These are phyloP conservation scores for Andrena praecox DNA, from an alignment of 2,888 invertebrate species.

Conservation along the genomic window DNA sequence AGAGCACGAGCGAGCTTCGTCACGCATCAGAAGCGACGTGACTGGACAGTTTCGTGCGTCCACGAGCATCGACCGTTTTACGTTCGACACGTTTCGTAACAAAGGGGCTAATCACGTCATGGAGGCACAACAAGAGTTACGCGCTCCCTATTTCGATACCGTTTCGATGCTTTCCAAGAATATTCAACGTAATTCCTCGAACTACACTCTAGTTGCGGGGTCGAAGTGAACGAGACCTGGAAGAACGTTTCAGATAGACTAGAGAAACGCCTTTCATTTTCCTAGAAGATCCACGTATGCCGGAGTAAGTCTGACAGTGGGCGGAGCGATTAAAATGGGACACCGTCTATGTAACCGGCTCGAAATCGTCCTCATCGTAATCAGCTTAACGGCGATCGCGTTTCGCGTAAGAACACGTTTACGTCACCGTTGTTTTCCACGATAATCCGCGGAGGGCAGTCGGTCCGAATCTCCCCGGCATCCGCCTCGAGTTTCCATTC, in stretches of 20 bases:
- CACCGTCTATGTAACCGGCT: not conserved
- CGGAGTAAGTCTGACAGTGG: too few relatives aligned
- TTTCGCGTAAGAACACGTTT: slow-evolving; percentile 47
- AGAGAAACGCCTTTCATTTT: too few relatives aligned
- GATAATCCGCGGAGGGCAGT: slow-evolving; percentile 41
- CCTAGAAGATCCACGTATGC: too few relatives aligned
- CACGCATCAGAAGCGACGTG: slow-evolving; percentile 11
- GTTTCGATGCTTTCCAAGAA: not conserved
- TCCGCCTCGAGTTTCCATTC: slow-evolving; percentile 29
- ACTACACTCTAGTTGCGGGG: too few relatives aligned
- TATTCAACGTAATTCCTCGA: not conserved
- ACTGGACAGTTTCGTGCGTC: slow-evolving; percentile 18
- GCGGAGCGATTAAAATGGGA: not conserved
- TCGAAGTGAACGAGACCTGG: not conserved
- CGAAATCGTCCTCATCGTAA: slow-evolving; percentile 39
- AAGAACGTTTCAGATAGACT: too few relatives aligned
- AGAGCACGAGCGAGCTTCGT: slow-evolving; percentile 11
- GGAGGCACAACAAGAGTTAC: not conserved
- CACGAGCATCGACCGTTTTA: not conserved
- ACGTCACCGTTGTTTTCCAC: slow-evolving; percentile 40
- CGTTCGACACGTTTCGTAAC: slow-evolving; percentile 6
- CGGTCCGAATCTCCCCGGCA: not conserved
- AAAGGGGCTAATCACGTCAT: slow-evolving; percentile 2
- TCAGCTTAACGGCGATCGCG: slow-evolving; percentile 33
- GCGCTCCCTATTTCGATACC: not conserved